Evolutionary conservation across 2,888 invertebrate species (phyloP).

Genomic region (Protodeltote pygarga): DNA sequence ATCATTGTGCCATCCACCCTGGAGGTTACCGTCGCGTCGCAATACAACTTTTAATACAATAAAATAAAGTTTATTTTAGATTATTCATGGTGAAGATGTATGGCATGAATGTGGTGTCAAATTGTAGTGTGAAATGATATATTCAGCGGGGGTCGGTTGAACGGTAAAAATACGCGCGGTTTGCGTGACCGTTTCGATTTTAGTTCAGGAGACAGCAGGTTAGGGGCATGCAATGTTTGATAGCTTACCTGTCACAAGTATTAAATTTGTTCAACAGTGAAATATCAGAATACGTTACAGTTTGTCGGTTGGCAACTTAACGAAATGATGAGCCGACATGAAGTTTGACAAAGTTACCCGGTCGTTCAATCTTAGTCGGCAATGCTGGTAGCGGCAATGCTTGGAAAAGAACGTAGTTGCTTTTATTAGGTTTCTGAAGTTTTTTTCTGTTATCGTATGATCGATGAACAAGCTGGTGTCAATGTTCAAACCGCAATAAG

Average conservation of each 20-base stretch:
- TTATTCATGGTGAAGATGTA: slow-evolving; percentile 45
- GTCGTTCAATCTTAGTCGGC: no score
- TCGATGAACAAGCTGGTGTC: no score
- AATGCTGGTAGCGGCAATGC: no score
- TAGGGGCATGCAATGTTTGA: slow-evolving; percentile 68
- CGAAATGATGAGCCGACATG: not conserved
- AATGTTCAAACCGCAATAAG: no score
- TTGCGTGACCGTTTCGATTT: slow-evolving; percentile 77
- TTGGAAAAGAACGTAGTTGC: no score
- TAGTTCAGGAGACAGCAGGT: slow-evolving; percentile 60
- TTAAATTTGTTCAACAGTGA: slow-evolving; percentile 68
- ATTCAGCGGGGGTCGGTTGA: slow-evolving; percentile 62
- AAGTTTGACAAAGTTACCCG: no score
- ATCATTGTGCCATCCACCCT: slow-evolving; percentile 60
- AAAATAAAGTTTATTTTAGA: slow-evolving; percentile 58
- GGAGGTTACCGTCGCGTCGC: slow-evolving; percentile 10
- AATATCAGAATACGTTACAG: slow-evolving; percentile 47
- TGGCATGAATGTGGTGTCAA: slow-evolving; percentile 71
- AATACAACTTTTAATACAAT: slow-evolving; percentile 41
- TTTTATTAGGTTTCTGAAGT: no score
- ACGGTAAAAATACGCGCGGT: slow-evolving; percentile 57
- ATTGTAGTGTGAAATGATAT: slow-evolving; percentile 82
- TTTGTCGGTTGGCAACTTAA: slow-evolving; percentile 8
- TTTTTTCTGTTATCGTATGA: no score
- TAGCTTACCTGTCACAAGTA: slow-evolving; percentile 69